Evolutionary conservation across 2,797 vertebrate species (phyloP), one percentile per base, ranked within the genome.

Genomic region (Mycteria americana): DNA sequence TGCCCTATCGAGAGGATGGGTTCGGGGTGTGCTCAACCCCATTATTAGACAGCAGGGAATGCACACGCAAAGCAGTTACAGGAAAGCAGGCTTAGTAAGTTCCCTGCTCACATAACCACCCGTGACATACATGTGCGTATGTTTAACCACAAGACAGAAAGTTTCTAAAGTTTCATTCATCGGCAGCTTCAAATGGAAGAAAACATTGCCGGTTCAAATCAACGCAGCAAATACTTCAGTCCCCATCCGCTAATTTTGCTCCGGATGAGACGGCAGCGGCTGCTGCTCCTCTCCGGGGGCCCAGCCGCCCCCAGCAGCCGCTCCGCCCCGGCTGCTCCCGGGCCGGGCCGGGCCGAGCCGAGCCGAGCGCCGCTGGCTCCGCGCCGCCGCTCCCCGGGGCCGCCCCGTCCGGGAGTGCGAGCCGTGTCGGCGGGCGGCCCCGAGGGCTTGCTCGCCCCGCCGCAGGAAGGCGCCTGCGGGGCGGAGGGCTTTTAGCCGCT

Each of bases 81-180:
- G 25, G 35, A 39, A 50, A 74, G 57, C 27, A 46, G 27, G n/a
- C 7, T 7, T 4, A 39, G 1, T 5, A 60, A 65, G 8, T 18
- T 78, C 48, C 48, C 48, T 25, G 13, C 15, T 45, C 16, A 1
- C 22, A 2, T 15, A 67, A 45, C 31, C 37, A 45, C 41, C 35
- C 11, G 1, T 17, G 23, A 48, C 27, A 14, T 2, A 5, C 1
- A 15, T 8, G 25, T 5, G 16, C 4, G 18, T 13, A 13, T 2
- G 39, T 25, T 43, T 31, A 23, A 8, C 13, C 57, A 45, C 13
- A 50, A 73, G 11, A 39, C 17, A 21, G 30, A 80, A 46, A 2
- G 14, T 39, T 43, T 43, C 48, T 51, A 1, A 54, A 70, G 35
- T 78, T 93, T 77, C 74, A 69, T 28, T 22, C 27, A 51, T 10